Evolutionary conservation across 2,797 vertebrate genomes (phyloP).

Genomic region (Tenualosa thibaudeaui): DNA sequence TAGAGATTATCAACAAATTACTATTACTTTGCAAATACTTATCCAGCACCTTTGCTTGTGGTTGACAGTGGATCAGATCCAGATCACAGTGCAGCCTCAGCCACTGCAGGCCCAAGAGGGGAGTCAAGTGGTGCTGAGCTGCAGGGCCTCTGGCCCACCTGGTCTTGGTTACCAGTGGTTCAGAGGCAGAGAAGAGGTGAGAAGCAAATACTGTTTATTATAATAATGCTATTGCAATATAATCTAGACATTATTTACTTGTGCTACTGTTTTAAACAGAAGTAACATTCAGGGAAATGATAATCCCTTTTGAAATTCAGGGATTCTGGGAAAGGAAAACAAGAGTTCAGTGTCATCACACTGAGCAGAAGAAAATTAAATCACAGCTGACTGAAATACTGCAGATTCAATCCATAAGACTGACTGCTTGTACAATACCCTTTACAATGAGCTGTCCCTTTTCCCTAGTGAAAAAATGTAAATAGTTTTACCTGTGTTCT

Average conservation of each 20-base stretch:
- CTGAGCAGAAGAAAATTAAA: not conserved
- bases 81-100: slow-evolving; percentile 74
- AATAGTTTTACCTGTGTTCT: slow-evolving; percentile 27
- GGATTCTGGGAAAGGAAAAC: too few relatives aligned
- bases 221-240: not conserved
- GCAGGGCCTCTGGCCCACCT: slow-evolving; percentile 67
- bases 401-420: not conserved
- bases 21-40: not conserved
- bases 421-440: not conserved
- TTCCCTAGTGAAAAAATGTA: not conserved
- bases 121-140: slow-evolving; percentile 68
- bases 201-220: slow-evolving; percentile 10
- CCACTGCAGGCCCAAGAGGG: slow-evolving; percentile 65
- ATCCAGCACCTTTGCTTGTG: slow-evolving; percentile 44
- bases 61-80: slow-evolving; percentile 56
- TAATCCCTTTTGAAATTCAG: too few relatives aligned
- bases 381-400: not conserved
- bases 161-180: slow-evolving; percentile 85
- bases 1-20: too few relatives aligned
- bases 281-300: too few relatives aligned
- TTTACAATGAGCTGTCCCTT: not conserved
- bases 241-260: too few relatives aligned
- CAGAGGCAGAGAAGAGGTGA: slow-evolving; percentile 80
- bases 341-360: not conserved
- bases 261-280: too few relatives aligned